phyloP scores from a whole-genome alignment of 2,888 invertebrate species.

The Dioctria rufipes region DNA sequence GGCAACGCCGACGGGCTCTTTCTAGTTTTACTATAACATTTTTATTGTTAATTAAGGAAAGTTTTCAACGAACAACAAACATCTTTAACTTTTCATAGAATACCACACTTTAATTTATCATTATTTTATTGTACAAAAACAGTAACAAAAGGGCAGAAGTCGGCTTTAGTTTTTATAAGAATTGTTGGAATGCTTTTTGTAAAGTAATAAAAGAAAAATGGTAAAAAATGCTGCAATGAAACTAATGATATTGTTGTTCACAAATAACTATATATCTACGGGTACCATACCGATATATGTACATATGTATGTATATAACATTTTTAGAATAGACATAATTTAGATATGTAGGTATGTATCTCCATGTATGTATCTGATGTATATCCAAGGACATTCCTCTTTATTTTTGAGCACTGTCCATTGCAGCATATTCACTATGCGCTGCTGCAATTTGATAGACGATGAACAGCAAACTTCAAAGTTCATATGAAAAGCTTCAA shows the following conservation, averaged over 20 bases:
- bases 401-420: not conserved
- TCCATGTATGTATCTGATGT: no score
- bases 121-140: not conserved
- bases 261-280: constrained; percentile 19
- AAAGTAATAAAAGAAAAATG: not conserved
- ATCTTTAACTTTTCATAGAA: not conserved
- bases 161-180: constrained; percentile 9
- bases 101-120: not conserved
- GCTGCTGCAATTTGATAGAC: constrained; percentile 20
- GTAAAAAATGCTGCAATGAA: constrained; percentile 1
- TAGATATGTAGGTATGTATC: not conserved
- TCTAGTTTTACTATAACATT: constrained; percentile 1
- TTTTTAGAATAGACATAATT: not conserved
- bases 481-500: not conserved
- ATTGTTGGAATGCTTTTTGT: no score
- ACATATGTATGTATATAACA: not conserved
- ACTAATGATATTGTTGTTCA: constrained; percentile 31
- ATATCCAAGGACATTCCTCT: no score
- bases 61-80: constrained; percentile 7
- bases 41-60: constrained; percentile 6
- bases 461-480: constrained; percentile 2
- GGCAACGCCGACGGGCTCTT: no score
- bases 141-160: not conserved
- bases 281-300: no score
- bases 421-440: not conserved